phyloP scores from a whole-genome alignment of 2,797 vertebrate species.

The Mormyrops boulengeri region DNA sequence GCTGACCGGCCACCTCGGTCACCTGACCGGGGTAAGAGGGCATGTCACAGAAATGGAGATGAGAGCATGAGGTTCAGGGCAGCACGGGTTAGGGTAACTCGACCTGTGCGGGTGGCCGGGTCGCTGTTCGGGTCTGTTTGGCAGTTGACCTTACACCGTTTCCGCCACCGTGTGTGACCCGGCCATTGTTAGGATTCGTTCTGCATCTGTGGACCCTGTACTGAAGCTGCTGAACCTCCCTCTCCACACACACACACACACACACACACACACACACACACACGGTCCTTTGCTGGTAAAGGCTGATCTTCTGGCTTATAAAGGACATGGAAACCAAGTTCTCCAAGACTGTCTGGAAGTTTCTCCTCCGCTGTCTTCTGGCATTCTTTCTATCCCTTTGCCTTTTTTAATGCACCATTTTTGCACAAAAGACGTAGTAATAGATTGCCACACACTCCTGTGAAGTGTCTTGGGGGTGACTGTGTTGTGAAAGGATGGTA shows the following conservation, averaged over 20 bases:
- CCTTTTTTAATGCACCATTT: background rate
- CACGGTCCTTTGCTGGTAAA: background rate
- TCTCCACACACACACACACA: background rate
- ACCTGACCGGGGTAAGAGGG: conserved; percentile 21
- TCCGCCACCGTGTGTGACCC: background rate
- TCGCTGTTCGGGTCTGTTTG: conserved; percentile 24
- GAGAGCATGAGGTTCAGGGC: conserved; percentile 14
- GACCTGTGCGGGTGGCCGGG: conserved; percentile 55
- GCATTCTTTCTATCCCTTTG: background rate
- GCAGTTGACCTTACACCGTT: background rate
- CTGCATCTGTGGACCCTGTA: conserved; percentile 1
- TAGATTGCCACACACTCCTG: background rate
- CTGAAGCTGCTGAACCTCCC: background rate
- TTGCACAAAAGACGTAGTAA: background rate
- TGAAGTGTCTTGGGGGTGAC: background rate
- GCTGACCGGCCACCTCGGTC: background rate
- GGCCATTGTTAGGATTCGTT: background rate
- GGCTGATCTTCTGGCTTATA: background rate
- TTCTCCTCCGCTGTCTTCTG: background rate
- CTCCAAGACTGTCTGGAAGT: background rate
- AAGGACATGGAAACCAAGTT: background rate
- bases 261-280: background rate
- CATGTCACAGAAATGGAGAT: conserved; percentile 30
- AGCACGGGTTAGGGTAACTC: conserved; percentile 46
- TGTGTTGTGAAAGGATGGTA: background rate